Evolutionary conservation across 1,140 invertebrate species (phyloP), one percentile per base, ranked within the genome.

Genomic region (Phocides pigmalion): DNA sequence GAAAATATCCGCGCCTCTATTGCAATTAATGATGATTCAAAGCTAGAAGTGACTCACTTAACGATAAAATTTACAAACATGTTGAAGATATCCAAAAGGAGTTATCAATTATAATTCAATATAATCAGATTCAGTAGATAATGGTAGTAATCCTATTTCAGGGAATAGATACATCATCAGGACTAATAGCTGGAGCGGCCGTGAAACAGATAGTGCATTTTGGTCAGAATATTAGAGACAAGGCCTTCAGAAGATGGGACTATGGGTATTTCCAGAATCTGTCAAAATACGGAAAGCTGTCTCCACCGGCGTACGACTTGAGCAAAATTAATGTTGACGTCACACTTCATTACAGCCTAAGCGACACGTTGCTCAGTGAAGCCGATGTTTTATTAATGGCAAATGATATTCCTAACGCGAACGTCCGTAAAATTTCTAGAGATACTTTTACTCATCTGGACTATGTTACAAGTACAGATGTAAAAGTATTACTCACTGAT

Each of bases 211-310:
- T 79, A 22, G 84, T 77, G 0, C 82, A 83, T 39, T 87, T 68
- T 28, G 84, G 79, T 0, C 84, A 87, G 53, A 84, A 83, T 35
- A 78, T 84, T n/a, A 63, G 78, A 62, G 81, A 84, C 53, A 76
- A 61, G 50, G 9, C 50, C 8, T 87, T 87, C 64, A 65, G 76
- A 37, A 62, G 79, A 44, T 84, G 74, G 74, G 62, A 81, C 49
- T 76, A 73, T 20, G 81, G 81, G 1, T 11, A 19, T 5, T 4
- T 64, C 0, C 14, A 20, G 3, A 87, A 87, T 39, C 14, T 72
- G 2, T 17, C 16, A 5, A 58, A 50, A 6, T 87, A 87, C 46
- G 65, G 78, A 11, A 35, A 51, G 4, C 8, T 39, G 0, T 35
- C 15, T 0, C 81, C 84, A 3, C 77, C 65, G 0, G 16, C 16